phyloP scores from a whole-genome alignment of 1,140 invertebrate genomes.

The Myzus persicae region DNA sequence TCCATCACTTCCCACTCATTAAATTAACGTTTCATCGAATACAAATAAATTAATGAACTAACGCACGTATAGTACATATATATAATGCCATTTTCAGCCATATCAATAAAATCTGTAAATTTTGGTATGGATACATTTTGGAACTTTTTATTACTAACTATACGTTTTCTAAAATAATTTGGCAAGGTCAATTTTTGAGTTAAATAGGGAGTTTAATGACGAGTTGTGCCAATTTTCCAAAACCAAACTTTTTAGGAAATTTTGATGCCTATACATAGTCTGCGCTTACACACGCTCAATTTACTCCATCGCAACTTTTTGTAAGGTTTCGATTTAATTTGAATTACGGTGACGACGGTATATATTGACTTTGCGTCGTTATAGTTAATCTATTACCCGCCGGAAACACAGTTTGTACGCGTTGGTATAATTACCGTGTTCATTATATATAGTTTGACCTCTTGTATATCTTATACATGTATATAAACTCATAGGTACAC shows the following conservation, averaged over 20 bases:
- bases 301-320: not conserved
- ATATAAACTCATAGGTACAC: not conserved
- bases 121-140: not conserved
- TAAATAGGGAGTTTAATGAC: not conserved
- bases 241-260: not conserved
- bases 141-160: not conserved
- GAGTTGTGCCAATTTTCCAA: not conserved
- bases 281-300: not conserved
- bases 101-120: not conserved
- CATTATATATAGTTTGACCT: not conserved
- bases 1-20: not conserved
- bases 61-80: not conserved
- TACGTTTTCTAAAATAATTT: not conserved
- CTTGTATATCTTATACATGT: not conserved
- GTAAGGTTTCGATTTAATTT: not conserved
- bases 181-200: not conserved
- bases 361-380: not conserved
- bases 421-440: conserved; percentile 10
- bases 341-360: not conserved
- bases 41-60: not conserved
- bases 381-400: conserved; percentile 3
- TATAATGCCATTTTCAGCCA: not conserved
- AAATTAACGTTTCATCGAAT: not conserved
- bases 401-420: not conserved
- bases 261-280: not conserved